Evolutionary conservation across 30 jellyfish, hydroid and myxozoan species (phyloP).

Genomic region (Pseudorhiza aurosa): DNA sequence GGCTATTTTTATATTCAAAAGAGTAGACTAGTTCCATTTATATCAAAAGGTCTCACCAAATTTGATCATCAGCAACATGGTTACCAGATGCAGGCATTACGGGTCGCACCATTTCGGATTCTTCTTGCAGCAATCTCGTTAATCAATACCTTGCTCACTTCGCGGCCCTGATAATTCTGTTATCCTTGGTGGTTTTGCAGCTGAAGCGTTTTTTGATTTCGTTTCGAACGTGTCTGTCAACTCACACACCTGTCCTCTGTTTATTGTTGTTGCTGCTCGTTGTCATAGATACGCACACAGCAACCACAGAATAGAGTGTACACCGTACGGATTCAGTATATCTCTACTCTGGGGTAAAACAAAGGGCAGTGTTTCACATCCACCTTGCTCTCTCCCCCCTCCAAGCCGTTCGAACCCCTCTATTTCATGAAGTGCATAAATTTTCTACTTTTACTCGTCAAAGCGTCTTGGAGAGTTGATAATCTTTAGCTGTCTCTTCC

Average conservation of each 20-base stretch:
- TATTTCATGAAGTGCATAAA: too few species aligned
- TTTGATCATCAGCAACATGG: conserved; percentile 80
- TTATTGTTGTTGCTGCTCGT: conserved; percentile 35
- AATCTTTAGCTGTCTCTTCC: too few species aligned
- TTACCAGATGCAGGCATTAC: conserved; percentile 72
- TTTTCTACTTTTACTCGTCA: too few species aligned
- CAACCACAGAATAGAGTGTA: too few species aligned
- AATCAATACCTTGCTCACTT: conserved; percentile 7
- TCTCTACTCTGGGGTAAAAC: too few species aligned
- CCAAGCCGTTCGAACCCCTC: too few species aligned
- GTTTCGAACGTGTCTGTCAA: not conserved
- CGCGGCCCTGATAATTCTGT: not conserved
- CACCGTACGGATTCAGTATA: too few species aligned
- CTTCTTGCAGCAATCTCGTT: not conserved
- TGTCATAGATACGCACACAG: conserved; percentile 27
- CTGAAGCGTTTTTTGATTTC: not conserved
- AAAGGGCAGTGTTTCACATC: too few species aligned
- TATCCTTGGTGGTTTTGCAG: not conserved
- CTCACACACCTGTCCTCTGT: conserved; percentile 10
- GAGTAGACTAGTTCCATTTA: not conserved
- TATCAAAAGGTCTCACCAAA: conserved; percentile 40
- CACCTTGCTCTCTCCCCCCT: too few species aligned
- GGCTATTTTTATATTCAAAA: too few species aligned
- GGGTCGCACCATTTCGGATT: conserved; percentile 63
- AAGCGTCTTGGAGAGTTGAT: too few species aligned